Evolutionary conservation across 2,113 vertebrate species (phyloP).

Genomic region (Ramphastos sulfuratus): DNA sequence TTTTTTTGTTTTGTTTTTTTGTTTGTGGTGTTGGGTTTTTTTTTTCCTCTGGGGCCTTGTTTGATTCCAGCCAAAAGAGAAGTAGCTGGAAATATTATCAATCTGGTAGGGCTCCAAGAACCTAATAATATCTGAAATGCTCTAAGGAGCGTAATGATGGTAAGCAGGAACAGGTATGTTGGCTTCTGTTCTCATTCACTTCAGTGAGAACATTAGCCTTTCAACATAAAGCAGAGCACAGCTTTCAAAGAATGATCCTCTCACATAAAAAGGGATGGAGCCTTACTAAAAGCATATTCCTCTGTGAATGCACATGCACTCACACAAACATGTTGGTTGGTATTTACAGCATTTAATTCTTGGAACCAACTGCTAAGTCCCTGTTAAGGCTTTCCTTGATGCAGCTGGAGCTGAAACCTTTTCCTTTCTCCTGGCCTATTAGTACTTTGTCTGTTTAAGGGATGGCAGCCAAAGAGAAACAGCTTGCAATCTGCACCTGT

Average conservation of each 20-base stretch:
- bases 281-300: not conserved
- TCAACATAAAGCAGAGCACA: constrained; percentile 21
- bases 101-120: constrained; percentile 67
- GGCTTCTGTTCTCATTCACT: constrained; percentile 56
- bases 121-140: constrained; percentile 65
- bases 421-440: constrained; percentile 40
- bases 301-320: not conserved
- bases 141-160: constrained; percentile 44
- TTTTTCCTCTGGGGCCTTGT: constrained; percentile 42
- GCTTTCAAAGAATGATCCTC: not conserved
- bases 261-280: not conserved
- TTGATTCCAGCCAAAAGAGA: constrained; percentile 57
- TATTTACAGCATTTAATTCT: constrained; percentile 48
- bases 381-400: constrained; percentile 58
- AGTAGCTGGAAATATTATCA: constrained; percentile 60
- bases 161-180: constrained; percentile 63
- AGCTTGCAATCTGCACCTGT: constrained; percentile 76
- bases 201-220: constrained; percentile 28
- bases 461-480: constrained; percentile 67
- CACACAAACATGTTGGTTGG: not conserved
- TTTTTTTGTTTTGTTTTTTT: not conserved
- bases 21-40: not conserved
- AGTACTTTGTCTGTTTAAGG: constrained; percentile 56
- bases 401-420: constrained; percentile 55
- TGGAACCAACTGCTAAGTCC: constrained; percentile 61